Conservation (phyloP, 2,113 vertebrate species). For the Sprattus sprattus region DNA sequence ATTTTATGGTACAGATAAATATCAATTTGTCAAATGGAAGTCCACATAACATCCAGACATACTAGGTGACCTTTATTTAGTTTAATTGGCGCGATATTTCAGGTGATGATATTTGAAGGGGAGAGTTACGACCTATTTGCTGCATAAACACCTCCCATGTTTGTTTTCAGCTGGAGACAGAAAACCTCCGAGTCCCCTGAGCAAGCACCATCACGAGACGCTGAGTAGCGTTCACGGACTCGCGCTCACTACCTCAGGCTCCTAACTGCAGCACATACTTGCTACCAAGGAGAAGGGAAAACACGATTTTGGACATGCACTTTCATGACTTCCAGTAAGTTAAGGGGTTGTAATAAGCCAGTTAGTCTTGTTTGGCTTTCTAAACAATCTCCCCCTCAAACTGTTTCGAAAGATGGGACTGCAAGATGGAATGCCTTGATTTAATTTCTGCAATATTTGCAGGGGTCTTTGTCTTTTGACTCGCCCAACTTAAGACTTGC, state of each 20-base stretch:
- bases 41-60: background rate
- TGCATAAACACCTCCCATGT: slow-evolving; percentile 33
- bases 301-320: background rate
- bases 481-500: background rate
- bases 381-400: background rate
- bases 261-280: slow-evolving; percentile 58
- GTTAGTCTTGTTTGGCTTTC: background rate
- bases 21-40: background rate
- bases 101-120: slow-evolving; percentile 8
- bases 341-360: slow-evolving; percentile 6
- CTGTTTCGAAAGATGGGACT: background rate
- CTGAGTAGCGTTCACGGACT: slow-evolving; percentile 73
- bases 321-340: slow-evolving; percentile 22
- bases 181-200: slow-evolving; percentile 71
- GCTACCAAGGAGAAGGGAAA: background rate
- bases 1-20: background rate
- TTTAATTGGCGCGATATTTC: background rate
- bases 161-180: slow-evolving; percentile 65
- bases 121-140: slow-evolving; percentile 31
- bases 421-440: background rate
- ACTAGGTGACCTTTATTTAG: background rate
- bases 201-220: slow-evolving; percentile 70
- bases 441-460: slow-evolving; percentile 54
- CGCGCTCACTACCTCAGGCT: slow-evolving; percentile 73
- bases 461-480: slow-evolving; percentile 23